phyloP scores from a whole-genome alignment of 2,888 invertebrate genomes.

The Girardia tigrina region DNA sequence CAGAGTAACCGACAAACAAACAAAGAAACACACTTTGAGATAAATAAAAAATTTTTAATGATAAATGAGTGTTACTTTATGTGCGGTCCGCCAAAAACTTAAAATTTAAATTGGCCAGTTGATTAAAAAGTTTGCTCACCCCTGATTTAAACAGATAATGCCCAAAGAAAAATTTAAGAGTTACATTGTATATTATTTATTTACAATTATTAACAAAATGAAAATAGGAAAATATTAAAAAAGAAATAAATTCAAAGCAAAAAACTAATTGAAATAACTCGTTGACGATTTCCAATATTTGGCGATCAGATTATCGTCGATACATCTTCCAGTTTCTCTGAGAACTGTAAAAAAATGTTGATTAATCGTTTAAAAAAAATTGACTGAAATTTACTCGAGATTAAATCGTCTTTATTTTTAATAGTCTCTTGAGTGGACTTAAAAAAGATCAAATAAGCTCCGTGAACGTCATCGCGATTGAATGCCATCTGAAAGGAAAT shows the following conservation, averaged over 20 bases:
- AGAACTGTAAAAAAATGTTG: background rate
- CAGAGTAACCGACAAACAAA: no score
- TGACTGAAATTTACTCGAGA: background rate
- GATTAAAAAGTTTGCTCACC: background rate
- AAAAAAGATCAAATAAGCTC: background rate
- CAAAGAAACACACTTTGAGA: no score
- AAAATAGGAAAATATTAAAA: background rate
- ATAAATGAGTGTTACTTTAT: no score
- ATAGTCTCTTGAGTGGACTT: background rate
- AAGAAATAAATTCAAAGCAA: background rate
- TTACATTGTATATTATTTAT: no score
- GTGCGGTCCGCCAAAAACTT: no score
- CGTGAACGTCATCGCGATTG: background rate
- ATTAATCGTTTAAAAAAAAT: background rate
- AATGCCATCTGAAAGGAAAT: slow-evolving; percentile 17
- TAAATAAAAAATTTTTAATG: no score
- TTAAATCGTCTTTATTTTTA: background rate
- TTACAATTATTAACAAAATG: background rate
- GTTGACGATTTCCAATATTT: background rate
- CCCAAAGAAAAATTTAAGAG: no score
- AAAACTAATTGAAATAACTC: background rate
- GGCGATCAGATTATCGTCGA: background rate
- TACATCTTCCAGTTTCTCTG: background rate
- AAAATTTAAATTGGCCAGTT: background rate
- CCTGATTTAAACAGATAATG: background rate